Conservation (phyloP, 1,140 invertebrate species). For the Augochlora pura region DNA sequence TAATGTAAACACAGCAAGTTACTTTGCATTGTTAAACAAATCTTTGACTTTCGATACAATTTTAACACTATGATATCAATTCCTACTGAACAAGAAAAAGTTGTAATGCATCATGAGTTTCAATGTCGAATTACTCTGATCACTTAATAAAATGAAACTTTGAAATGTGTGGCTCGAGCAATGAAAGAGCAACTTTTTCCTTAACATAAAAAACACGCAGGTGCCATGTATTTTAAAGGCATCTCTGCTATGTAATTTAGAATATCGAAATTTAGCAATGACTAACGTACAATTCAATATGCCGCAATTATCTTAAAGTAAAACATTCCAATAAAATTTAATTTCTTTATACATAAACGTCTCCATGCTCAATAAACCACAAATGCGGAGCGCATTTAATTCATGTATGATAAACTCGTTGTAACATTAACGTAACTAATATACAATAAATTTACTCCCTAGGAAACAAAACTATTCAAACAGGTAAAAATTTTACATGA, state of each 20-base stretch:
- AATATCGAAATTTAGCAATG: conserved; percentile 41
- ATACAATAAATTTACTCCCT: conserved; percentile 26
- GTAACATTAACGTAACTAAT: conserved; percentile 52
- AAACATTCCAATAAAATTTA: conserved; percentile 53
- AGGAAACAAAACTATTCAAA: conserved; percentile 25
- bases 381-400: conserved; percentile 35
- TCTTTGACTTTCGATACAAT: conserved; percentile 15
- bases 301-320: conserved; percentile 20
- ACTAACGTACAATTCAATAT: conserved; percentile 36
- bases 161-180: conserved; percentile 63
- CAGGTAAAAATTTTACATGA: conserved; percentile 21
- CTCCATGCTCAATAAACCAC: conserved; percentile 27
- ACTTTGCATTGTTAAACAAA: conserved; percentile 27
- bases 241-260: conserved; percentile 20
- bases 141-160: conserved; percentile 26
- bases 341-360: conserved; percentile 33
- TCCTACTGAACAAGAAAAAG: conserved; percentile 53
- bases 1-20: conserved; percentile 20
- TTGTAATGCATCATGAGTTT: conserved; percentile 42
- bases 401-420: conserved; percentile 46
- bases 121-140: conserved; percentile 24
- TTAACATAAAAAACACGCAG: conserved; percentile 5
- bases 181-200: conserved; percentile 62
- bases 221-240: background rate
- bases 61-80: conserved; percentile 45